phyloP scores from a whole-genome alignment of 1,140 invertebrate genomes.

The Pemphigus obesinymphae region DNA sequence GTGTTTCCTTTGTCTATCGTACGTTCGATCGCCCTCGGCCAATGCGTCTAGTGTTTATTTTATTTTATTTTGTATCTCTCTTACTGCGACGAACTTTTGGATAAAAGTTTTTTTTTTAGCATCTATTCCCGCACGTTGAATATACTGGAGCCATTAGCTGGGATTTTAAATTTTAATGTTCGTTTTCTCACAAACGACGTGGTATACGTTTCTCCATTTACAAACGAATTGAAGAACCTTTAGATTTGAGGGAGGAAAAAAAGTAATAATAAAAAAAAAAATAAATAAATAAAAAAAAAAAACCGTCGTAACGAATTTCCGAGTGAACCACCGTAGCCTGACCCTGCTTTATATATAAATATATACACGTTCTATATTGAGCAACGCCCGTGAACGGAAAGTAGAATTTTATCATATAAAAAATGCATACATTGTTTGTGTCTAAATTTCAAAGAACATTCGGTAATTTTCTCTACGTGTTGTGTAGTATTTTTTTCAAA shows the following conservation, averaged over 20 bases:
- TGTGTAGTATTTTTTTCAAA: no score
- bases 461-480: no score
- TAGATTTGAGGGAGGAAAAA: background rate
- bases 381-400: no score
- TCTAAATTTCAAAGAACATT: no score
- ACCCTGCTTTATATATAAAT: no score
- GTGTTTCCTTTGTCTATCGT: background rate
- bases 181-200: background rate
- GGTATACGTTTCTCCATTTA: background rate
- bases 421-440: no score
- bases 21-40: background rate
- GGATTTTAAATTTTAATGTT: constrained; percentile 22
- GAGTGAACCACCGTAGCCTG: background rate
- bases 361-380: no score
- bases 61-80: background rate
- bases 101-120: background rate
- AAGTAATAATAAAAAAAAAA: background rate
- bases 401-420: no score
- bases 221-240: background rate
- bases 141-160: background rate
- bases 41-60: background rate
- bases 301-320: background rate
- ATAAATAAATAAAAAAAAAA: no score
- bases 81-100: background rate
- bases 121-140: background rate